Evolutionary conservation across 1,140 invertebrate species (phyloP), one percentile per base, ranked within the genome.

Genomic region (Drosophila carrolli): DNA sequence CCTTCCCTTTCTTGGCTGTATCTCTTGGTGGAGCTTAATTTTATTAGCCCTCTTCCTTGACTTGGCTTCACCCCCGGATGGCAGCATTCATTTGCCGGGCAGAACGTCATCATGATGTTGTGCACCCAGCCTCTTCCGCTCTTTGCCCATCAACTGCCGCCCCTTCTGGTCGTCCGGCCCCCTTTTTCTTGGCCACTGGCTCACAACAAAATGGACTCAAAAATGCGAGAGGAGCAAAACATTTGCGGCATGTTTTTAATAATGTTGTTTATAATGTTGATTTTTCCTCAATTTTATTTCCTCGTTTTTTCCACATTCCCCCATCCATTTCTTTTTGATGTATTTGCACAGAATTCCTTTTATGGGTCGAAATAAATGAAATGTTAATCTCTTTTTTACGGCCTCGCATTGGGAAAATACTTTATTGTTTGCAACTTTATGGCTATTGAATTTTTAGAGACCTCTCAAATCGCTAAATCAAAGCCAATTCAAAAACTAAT

Each of bases 221-320:
- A 90, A 90, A 90, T 90, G 61, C 78, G 80, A 81, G 68, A 76
- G 62, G 57, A 91, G 68, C 71, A 82, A 84, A 91, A 83, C 89
- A 91, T 91, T 91, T 91, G 89, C 75, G 89, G 89, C 81, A 91
- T 91, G 89, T 91, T 91, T 91, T 91, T 91, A 91, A 85, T 91
- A 91, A 91, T 91, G 89, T 91, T 91, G 83, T 90, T 89, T 89
- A 90, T 89, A 89, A 89, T 89, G 84, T 90, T 55, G 80, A 84
- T 86, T 78, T 83, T 81, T 75, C 19, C 50, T 29, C 43, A 43
- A 66, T 78, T 57, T 77, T 77, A 48, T 58, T 77, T 65, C 23
- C 19, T 47, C 13, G 10, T 61, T 19, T 41, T 65, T 68, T 40
- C 43, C 54, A 32, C 37, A 51, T 77, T 51, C 16, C 13, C 32